phyloP scores from a whole-genome alignment of 2,797 vertebrate genomes.

The Clarias laeviceps region DNA sequence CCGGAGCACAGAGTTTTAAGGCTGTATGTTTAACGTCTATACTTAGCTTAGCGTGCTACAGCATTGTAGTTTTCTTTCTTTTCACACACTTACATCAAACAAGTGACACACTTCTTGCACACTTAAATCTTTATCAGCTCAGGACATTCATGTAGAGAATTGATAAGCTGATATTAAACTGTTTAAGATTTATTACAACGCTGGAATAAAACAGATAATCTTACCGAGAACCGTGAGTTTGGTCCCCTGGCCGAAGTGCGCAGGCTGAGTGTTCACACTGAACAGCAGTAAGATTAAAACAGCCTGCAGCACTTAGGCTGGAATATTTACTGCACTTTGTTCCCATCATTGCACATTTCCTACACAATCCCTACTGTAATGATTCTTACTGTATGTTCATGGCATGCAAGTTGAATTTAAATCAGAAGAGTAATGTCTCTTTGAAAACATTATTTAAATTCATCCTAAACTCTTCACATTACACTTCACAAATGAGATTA shows the following conservation, averaged over 20 bases:
- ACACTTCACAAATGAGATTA: not conserved
- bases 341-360: not conserved
- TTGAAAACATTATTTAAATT: not conserved
- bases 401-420: too few relatives aligned
- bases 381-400: too few relatives aligned
- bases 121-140: not conserved
- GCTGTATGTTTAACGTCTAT: slow-evolving; percentile 43
- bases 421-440: too few relatives aligned
- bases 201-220: slow-evolving; percentile 33
- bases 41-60: not conserved
- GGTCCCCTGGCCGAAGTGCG: slow-evolving; percentile 65
- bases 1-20: slow-evolving; percentile 57
- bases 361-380: not conserved
- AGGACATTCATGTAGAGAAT: not conserved
- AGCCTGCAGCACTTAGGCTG: not conserved
- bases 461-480: too few relatives aligned
- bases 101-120: not conserved
- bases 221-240: slow-evolving; percentile 72
- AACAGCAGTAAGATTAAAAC: slow-evolving; percentile 53
- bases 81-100: not conserved
- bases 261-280: slow-evolving; percentile 64
- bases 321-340: not conserved
- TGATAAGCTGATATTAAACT: not conserved
- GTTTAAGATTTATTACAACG: slow-evolving; percentile 54
- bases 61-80: not conserved